Conservation (phyloP, 2,113 vertebrate species). For the Tauraco erythrolophus region DNA sequence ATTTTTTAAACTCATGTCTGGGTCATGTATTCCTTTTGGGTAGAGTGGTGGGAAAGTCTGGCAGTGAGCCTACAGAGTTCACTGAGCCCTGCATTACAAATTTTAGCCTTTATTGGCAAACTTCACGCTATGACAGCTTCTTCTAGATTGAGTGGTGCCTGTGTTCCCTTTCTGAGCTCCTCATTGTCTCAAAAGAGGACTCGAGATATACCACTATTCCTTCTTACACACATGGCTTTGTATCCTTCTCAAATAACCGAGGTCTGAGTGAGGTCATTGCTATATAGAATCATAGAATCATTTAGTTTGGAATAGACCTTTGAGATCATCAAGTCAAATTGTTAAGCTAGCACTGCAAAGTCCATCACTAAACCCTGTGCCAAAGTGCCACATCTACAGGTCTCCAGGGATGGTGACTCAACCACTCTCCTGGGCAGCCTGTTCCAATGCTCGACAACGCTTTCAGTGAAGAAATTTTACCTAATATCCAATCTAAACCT, state of each 20-base stretch:
- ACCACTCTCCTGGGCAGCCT: no score
- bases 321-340: no score
- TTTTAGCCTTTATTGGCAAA: not conserved
- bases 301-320: no score
- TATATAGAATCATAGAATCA: not conserved
- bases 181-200: not conserved
- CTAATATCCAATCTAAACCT: no score
- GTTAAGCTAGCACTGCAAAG: no score
- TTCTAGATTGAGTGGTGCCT: not conserved
- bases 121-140: not conserved
- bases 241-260: not conserved
- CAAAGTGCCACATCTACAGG: no score
- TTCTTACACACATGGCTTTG: not conserved
- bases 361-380: no score
- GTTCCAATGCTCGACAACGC: no score
- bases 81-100: not conserved
- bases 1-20: not conserved
- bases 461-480: no score
- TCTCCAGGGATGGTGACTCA: no score
- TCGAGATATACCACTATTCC: not conserved
- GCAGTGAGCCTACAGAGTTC: not conserved
- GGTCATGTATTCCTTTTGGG: not conserved
- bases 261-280: not conserved
- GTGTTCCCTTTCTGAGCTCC: not conserved
- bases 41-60: not conserved